These are phyloP conservation scores for Characodon lateralis DNA, from an alignment of 2,797 vertebrate genomes.

Conservation along the genomic window DNA sequence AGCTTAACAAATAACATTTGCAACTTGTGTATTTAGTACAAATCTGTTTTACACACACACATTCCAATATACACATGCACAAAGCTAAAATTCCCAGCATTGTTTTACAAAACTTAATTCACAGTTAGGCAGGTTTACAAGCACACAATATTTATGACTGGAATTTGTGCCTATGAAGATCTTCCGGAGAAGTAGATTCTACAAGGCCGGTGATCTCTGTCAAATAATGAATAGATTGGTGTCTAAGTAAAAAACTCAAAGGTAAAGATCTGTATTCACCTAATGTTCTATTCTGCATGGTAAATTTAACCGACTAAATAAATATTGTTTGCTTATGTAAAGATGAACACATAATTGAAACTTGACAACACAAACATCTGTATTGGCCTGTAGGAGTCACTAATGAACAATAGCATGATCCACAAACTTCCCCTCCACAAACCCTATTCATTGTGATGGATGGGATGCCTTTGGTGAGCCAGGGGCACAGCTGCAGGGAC, in stretches of 20 bases:
- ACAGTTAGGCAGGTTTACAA: no score
- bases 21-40: no score
- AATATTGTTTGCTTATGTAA: not conserved
- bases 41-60: no score
- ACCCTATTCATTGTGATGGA: constrained; percentile 57
- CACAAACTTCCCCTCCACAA: constrained; percentile 46
- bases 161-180: not conserved
- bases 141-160: no score
- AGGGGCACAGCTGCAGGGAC: constrained; percentile 63
- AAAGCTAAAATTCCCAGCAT: no score
- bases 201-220: not conserved
- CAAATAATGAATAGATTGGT: not conserved
- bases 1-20: no score
- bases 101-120: no score
- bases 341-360: not conserved
- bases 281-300: not conserved
- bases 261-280: not conserved
- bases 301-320: no score
- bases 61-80: no score
- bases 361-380: not conserved
- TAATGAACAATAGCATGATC: constrained; percentile 13
- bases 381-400: constrained; percentile 36
- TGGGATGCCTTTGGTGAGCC: constrained; percentile 45
- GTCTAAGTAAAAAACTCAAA: not conserved
- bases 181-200: not conserved